Base-by-base conservation (phyloP, 2,113 vertebrate genomes). In the Lynx canadensis region DNA sequence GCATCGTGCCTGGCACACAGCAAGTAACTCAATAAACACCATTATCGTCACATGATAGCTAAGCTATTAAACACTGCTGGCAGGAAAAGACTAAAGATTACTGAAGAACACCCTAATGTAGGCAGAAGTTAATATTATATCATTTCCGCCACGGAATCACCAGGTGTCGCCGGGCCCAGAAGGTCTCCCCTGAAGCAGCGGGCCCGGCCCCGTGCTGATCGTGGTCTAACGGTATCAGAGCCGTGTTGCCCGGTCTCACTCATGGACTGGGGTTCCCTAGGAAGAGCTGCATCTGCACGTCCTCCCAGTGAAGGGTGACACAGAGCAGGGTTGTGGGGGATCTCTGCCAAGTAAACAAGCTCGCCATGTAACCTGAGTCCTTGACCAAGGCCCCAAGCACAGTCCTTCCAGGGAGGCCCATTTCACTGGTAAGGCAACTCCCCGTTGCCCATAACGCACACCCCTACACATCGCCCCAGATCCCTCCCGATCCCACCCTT, bases 191-290 rank as follows among this genome's bases (percentile, higher is more conserved):
- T 18, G 36, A 76, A 88, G 50, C 41, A n/a, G 69, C 23, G 0
- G 48, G 81, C 41, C 29, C 19, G 13, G 55, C 33, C n/a, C 78
- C 0, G 0, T 21, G 66, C 74, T 31, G 69, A 1, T 29, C 69
- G 12, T 25, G 15, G 15, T 45, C 52, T 63, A 41, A 25, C 0
- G 13, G 3, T 0, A 25, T 15, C 12, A n/a, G 7, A 12, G 1
- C 12, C 36, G 4, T 0, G 15, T 27, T 19, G 8, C 21, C 69
- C 0, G 4, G 52, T 5, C 31, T 36, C 78, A 18, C 65, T 68
- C 16, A 5, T 0, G 45, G 55, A 81, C 45, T 1, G 36, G 88
- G 45, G 31, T 41, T 87, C 0, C 0, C 36, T 9, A 2, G 19
- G 25, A 23, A 18, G 19, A 57, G 50, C 25, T 25, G 65, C 7